These are phyloP conservation scores for Ciconia nigra DNA, from an alignment of 2,797 vertebrate species.

Conservation along the genomic window DNA sequence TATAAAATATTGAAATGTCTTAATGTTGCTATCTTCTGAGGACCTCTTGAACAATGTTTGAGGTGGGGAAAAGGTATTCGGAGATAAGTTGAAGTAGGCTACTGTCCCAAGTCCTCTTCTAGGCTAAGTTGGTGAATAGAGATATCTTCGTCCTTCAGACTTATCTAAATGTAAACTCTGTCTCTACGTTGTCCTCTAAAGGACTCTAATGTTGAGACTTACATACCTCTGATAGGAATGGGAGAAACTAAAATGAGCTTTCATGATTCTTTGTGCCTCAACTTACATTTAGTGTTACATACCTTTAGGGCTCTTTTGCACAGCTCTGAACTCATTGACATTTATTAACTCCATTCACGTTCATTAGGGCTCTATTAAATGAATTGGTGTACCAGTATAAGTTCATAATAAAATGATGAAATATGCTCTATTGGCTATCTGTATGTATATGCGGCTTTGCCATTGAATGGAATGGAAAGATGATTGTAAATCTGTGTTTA, in stretches of 20 bases:
- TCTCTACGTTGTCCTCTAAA: not conserved
- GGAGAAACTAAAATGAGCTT: not conserved
- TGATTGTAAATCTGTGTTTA: not conserved
- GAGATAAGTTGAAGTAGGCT: not conserved
- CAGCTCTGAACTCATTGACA: not conserved
- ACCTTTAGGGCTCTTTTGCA: not conserved
- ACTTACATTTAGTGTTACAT: not conserved
- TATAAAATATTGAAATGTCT: not conserved
- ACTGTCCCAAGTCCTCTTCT: not conserved
- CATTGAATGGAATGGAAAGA: not conserved
- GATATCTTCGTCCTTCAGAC: not conserved
- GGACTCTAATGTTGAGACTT: not conserved
- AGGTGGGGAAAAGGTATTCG: not conserved
- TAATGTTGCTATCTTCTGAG: not conserved
- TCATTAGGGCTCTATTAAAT: not conserved
- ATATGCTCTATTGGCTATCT: not conserved
- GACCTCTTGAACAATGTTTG: not conserved
- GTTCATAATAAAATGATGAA: not conserved
- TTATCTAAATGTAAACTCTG: accelerated
- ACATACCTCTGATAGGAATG: not conserved
- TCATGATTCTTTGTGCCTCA: not conserved
- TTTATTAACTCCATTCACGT: not conserved
- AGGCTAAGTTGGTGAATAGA: not conserved
- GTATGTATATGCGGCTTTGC: not conserved
- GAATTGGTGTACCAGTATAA: not conserved